A percentile compares a stretch with the other conserved stretches of the same genome.
Conservation (phyloP, 2,113 vertebrate genomes). For the Cavia aperea region DNA sequence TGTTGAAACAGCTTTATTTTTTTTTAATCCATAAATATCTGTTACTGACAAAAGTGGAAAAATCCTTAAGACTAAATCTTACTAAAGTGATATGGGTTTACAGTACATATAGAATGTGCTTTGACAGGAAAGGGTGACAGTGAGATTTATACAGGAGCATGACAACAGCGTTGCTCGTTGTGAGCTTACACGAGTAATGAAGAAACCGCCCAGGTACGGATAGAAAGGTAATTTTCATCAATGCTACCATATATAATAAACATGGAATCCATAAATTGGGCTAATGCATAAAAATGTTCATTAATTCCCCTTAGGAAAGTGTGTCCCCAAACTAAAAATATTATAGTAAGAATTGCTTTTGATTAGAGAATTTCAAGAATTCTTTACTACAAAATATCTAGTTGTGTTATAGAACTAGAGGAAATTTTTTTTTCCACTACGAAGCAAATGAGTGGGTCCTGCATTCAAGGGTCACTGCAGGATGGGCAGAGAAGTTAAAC, state of each 20-base stretch:
- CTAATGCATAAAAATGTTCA: conserved; percentile 82
- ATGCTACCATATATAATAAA: conserved; percentile 80
- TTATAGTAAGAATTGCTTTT: conserved; percentile 79
- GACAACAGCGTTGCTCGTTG: conserved; percentile 74
- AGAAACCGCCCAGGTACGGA: conserved; percentile 78
- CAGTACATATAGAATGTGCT: conserved; percentile 88
- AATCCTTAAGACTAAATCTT: conserved; percentile 83
- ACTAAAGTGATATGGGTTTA: conserved; percentile 81
- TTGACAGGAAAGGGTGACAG: conserved; percentile 83
- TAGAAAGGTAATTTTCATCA: conserved; percentile 79
- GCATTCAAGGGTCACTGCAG: conserved; percentile 23
- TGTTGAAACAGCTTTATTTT: conserved; percentile 85
- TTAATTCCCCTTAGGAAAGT: conserved; percentile 78
- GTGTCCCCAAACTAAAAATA: conserved; percentile 78
- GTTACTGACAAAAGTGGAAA: conserved; percentile 89
- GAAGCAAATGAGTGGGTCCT: conserved; percentile 63
- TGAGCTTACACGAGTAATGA: conserved; percentile 77
- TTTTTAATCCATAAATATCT: conserved; percentile 85
- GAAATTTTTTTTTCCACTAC: conserved; percentile 58
- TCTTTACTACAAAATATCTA: conserved; percentile 80
- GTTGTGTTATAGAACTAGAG: conserved; percentile 66
- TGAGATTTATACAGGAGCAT: conserved; percentile 84
- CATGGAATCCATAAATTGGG: conserved; percentile 81
- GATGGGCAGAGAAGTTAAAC: conserved; percentile 8
- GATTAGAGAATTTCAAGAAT: conserved; percentile 76